Evolutionary conservation across 1,140 invertebrate genomes (phyloP), one percentile per base, ranked within the genome.

Genomic region (Drosophila bifasciata): DNA sequence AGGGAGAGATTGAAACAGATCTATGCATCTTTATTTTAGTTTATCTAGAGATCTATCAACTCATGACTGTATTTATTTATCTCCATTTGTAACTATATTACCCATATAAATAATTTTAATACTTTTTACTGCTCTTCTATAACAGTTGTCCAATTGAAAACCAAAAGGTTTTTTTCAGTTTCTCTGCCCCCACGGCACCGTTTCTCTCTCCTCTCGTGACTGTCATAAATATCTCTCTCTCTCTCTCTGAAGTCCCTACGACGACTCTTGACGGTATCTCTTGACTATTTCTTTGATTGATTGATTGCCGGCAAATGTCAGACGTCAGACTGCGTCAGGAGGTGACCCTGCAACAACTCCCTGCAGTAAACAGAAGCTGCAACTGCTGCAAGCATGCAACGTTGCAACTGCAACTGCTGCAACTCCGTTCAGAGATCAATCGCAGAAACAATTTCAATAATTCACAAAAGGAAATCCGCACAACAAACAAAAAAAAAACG

Each of bases 381-480:
- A 45, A 48, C 48, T n/a, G 15, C 55, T 36, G 39, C 53, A 28
- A 9, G 5, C 25, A 25, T 50, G 36, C 52, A 46, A 21, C 36
- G 25, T n/a, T n/a, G n/a, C n/a, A n/a, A n/a, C n/a, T n/a, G n/a
- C n/a, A n/a, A n/a, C n/a, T n/a, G n/a, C 2, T 39, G 44, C 64
- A 71, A 7, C 46, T 41, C 28, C 61, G 67, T 48, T 36, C 66
- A 36, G 63, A 57, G 69, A 69, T 77, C 78, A 83, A 83, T 83
- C 69, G 72, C 46, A 73, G 69, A 63, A 62, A 74, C 83, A 86
- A 86, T 86, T 86, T 86, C 83, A 86, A 86, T 86, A 86, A 88
- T 88, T 88, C 83, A 86, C 83, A 76, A 88, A 83, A 79, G 83
- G 81, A 77, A 77, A 85, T 71, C 57, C 59, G 3, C 32, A 36